Base-by-base conservation (phyloP, 2,888 invertebrate genomes). In the Eugnorisma glareosa region DNA sequence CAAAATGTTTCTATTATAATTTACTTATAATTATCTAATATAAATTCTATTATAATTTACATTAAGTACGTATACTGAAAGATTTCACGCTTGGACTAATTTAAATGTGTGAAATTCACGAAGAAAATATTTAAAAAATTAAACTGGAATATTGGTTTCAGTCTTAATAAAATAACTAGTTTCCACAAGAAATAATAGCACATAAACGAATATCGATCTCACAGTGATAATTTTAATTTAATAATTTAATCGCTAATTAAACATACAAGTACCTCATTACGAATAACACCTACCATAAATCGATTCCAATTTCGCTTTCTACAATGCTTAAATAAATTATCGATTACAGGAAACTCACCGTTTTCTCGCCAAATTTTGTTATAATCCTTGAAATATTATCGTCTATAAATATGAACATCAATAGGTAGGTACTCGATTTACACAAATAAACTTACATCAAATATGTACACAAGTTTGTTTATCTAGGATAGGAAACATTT, bases 21-120 rank as follows among this genome's bases (percentile, higher is more conserved):
- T 96, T 96, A 95, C 96, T 96, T 96, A 96, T 84, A 94, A 93
- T 95, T 95, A 96, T 95, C 96, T 96, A 96, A 94, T 96, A 96
- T 96, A 96, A 96, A 96, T 95, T 96, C 96, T 96, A 96, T 95
- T 92, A 91, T 94, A 95, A 94, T 95, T 96, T 96, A 96, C 94
- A 96, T 96, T 96, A 96, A 96, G 96, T 96, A 96, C 96, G 96
- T 96, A 96, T 96, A 96, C 96, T 94, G 96, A 96, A 96, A 96
- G 93, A 95, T 94, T 96, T 95, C 94, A 95, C 94, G 91, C 92
- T 95, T 95, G 95, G 95, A 95, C 95, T 95, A 95, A 94, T 94
- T 94, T 93, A 95, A 94, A 93, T 95, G 95, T 95, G 91, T 92
- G 93, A 93, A 92, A 90, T 88, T 90, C 93, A 93, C 92, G 90